Evolutionary conservation across 2,113 vertebrate genomes (phyloP).

Genomic region (Atherinomorus stipes): DNA sequence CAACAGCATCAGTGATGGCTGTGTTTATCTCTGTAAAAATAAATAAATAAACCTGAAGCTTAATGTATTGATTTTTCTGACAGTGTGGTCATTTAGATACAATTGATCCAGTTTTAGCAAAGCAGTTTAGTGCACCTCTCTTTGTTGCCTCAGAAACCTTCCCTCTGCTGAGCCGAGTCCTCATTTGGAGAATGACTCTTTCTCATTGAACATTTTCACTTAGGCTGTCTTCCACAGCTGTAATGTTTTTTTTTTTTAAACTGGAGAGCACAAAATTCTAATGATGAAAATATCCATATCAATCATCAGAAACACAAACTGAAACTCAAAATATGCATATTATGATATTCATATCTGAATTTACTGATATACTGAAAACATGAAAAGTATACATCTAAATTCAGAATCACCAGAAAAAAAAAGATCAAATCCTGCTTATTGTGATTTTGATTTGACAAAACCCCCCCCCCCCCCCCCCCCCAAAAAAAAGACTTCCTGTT

Average conservation of each 20-base stretch:
- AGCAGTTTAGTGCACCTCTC: background rate
- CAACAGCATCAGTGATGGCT: background rate
- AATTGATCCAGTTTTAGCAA: constrained; percentile 21
- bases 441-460: too few relatives aligned
- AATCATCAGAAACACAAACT: background rate
- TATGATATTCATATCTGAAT: too few relatives aligned
- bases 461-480: too few relatives aligned
- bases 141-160: background rate
- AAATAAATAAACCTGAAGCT: background rate
- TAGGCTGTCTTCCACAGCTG: background rate
- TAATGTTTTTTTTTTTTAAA: background rate
- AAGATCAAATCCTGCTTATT: too few relatives aligned
- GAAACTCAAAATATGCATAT: background rate
- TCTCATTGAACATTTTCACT: background rate
- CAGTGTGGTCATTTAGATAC: constrained; percentile 1
- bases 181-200: background rate
- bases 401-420: too few relatives aligned
- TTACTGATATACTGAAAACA: too few relatives aligned
- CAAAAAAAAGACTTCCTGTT: background rate
- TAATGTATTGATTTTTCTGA: constrained; percentile 9
- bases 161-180: background rate
- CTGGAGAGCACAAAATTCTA: background rate
- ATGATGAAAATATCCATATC: background rate
- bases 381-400: too few relatives aligned
- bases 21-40: constrained; percentile 11